Percentiles rank a stretch among this genome's conserved stretches.
Conservation (phyloP, 2,797 vertebrate genomes). For the Epinephelus awoara region DNA sequence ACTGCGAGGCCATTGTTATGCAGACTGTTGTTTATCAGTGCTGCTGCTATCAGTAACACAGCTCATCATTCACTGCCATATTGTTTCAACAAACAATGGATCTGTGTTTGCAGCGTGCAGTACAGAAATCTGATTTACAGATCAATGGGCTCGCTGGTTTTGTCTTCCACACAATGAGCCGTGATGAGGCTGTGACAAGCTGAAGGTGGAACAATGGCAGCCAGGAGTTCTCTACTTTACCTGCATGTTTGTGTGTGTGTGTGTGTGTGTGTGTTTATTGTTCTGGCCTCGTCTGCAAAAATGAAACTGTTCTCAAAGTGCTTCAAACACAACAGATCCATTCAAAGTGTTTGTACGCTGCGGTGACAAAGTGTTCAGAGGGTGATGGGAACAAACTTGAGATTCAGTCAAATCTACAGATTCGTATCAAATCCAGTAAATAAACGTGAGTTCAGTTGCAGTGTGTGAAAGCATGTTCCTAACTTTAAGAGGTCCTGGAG, state of each 20-base stretch:
- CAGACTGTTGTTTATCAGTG: slow-evolving; percentile 73
- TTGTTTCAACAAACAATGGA: slow-evolving; percentile 75
- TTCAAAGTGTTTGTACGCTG: neutral
- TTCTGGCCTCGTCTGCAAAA: slow-evolving; percentile 37
- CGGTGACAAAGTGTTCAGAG: neutral
- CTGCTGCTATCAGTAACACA: slow-evolving; percentile 70
- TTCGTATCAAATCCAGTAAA: neutral
- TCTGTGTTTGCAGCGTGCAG: slow-evolving; percentile 50
- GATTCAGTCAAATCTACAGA: neutral
- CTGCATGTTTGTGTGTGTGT: slow-evolving; percentile 13
- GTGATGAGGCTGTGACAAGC: slow-evolving; percentile 67
- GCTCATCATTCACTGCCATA: slow-evolving; percentile 76
- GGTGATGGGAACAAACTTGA: neutral
- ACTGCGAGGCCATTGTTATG: slow-evolving; percentile 66
- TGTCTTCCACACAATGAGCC: slow-evolving; percentile 68
- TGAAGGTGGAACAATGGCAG: slow-evolving; percentile 61
- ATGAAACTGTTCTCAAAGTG: slow-evolving; percentile 20
- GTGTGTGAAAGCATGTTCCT: too few relatives aligned
- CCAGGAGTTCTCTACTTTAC: slow-evolving; percentile 33
- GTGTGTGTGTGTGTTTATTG: neutral
- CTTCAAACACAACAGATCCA: slow-evolving; percentile 21
- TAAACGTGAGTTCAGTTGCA: neutral
- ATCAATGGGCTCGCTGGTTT: slow-evolving; percentile 66
- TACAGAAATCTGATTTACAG: slow-evolving; percentile 69
- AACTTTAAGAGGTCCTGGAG: too few relatives aligned